Evolutionary conservation across 2,888 invertebrate species (phyloP).

Genomic region (Pollenia labialis): DNA sequence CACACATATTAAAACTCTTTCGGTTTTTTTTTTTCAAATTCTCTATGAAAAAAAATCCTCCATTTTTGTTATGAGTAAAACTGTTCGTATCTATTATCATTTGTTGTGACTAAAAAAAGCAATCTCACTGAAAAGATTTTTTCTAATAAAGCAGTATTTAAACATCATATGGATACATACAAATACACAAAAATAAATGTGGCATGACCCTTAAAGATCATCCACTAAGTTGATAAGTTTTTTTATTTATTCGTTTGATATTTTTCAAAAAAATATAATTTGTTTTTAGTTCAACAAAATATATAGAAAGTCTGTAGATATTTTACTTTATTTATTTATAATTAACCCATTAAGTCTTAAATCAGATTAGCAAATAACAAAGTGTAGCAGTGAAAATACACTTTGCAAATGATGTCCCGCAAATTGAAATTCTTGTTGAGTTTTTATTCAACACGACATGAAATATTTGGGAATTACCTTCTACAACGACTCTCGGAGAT

Average conservation of each 20-base stretch:
- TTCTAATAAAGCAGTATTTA: constrained; percentile 42
- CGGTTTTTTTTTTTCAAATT: constrained; percentile 19
- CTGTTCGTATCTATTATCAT: constrained; percentile 12
- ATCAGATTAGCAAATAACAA: neutral
- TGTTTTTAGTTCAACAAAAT: constrained; percentile 2
- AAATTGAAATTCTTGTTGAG: too few relatives aligned
- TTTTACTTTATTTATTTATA: constrained; percentile 38
- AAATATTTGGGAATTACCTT: too few relatives aligned
- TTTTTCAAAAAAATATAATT: neutral
- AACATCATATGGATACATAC: neutral
- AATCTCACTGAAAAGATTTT: constrained; percentile 33
- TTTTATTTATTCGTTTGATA: constrained; percentile 3
- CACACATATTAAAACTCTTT: constrained; percentile 59
- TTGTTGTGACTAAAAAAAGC: constrained; percentile 35
- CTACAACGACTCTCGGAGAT: too few relatives aligned
- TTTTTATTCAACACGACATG: too few relatives aligned
- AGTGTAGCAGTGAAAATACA: neutral
- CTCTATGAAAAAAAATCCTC: constrained; percentile 7
- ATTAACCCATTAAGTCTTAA: constrained; percentile 45
- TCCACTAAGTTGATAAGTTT: constrained; percentile 49
- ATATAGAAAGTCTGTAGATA: constrained; percentile 10
- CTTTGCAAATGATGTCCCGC: neutral
- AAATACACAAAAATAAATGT: constrained; percentile 30
- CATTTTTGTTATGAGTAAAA: constrained; percentile 48
- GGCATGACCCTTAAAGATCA: constrained; percentile 67